A percentile compares a stretch with the other conserved stretches of the same genome.
phyloP scores from a whole-genome alignment of 2,888 invertebrate genomes.

The Tryphoninae sp. region DNA sequence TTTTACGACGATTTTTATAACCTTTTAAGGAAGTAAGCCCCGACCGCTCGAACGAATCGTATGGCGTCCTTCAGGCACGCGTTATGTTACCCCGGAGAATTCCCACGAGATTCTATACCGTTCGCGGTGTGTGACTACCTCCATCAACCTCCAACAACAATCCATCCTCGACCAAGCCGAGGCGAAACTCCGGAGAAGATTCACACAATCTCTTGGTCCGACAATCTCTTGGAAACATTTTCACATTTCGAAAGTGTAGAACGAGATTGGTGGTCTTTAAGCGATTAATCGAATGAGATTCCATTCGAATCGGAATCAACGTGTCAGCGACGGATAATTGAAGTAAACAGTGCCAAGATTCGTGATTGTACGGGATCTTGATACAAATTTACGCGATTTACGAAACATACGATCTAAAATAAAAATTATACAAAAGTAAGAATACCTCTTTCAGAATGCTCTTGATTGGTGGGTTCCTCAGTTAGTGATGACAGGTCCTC shows the following conservation, averaged over 20 bases:
- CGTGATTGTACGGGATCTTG: neutral
- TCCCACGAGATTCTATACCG: neutral
- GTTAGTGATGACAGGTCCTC: slow-evolving; percentile 19
- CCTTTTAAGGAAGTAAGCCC: slow-evolving; percentile 13
- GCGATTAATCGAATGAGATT: neutral
- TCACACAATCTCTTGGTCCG: neutral
- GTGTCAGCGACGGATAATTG: neutral
- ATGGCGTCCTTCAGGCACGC: neutral
- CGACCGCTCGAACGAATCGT: neutral
- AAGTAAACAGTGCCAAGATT: neutral
- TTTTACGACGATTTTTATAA: slow-evolving; percentile 15
- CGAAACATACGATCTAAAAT: neutral
- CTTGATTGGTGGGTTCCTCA: slow-evolving; percentile 13
- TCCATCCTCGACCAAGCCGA: slow-evolving; percentile 35
- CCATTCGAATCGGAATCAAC: neutral
- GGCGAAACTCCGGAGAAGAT: slow-evolving; percentile 4
- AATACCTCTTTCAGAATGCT: slow-evolving; percentile 28
- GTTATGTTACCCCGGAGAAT: neutral
- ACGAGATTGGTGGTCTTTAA: neutral
- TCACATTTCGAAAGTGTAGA: slow-evolving; percentile 5
- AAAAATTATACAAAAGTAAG: neutral
- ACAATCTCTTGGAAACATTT: slow-evolving; percentile 25
- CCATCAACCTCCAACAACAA: slow-evolving; percentile 46
- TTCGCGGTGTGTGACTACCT: neutral
- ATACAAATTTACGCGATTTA: neutral